Evolutionary conservation across 2,113 vertebrate species (phyloP), one percentile per base, ranked within the genome.

Genomic region (Tragelaphus buxtoni): DNA sequence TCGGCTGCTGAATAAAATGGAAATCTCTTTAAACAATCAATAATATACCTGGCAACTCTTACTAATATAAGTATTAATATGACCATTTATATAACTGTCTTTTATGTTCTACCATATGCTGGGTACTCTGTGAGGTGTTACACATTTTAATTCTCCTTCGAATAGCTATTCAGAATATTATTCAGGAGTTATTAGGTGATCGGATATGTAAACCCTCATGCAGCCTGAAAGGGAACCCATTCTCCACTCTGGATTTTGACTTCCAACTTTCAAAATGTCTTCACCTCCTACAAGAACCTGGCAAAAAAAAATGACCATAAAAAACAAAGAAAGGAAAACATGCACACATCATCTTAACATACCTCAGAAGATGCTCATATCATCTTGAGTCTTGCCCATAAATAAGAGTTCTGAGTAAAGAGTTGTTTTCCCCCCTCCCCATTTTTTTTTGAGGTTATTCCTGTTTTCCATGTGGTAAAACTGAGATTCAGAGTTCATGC

Each of bases 191-290:
- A 51, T 51, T 51, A 51, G 18, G 32, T 98, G 97, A 91, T 89
- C 94, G 99, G 99, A 99, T 97, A 98, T 99, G 90, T 99, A 98
- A 99, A 98, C 96, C 97, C 84, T 72, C 92, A 5, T 95, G 84
- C 13, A 11, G 42, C 97, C 97, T 97, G 95, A 97, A 98, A 98
- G 91, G 47, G 96, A 91, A 97, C 95, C 96, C 98, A 97, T 98
- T 90, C 96, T 97, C 97, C 86, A 49, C 58, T 95, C 94, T 93
- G n/a, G 96, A 30, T 47, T 97, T 98, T 97, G 96, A 90, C 97
- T 98, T 89, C 74, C 72, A 88, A 4, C 72, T 35, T 35, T 61
- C 39, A 17, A 28, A 90, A 72, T n/a, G 58, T 10, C 32, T 39
- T 49, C 35, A 13, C 55, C 47, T 79, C 35, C 0, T 26, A 45